Evolutionary conservation across 2,888 invertebrate genomes (phyloP), one percentile per base, ranked within the genome.

Genomic region (Apeira syringaria): DNA sequence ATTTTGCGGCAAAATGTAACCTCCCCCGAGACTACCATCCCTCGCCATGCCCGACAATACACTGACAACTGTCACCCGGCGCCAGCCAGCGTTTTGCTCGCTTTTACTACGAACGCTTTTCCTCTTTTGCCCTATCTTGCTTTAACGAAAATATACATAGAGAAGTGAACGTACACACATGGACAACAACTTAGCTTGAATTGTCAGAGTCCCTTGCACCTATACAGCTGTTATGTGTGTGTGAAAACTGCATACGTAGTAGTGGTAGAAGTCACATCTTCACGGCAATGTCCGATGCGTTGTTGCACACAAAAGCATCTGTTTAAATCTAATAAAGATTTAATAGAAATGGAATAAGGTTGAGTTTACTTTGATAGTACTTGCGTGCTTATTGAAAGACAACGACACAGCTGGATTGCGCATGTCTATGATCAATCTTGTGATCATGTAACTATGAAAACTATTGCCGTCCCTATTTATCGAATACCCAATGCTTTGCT

Each of bases 121-220:
- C 81, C 84, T 79, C 83, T 78, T 79, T 78, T 78, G 66, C 79
- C 76, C 80, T 79, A 80, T 82, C 80, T 82, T 78, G 74, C 81
- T 81, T 77, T 67, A 74, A 74, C 81, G 75, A 79, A 78, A 80
- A 77, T 76, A 74, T 72, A 79, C 73, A 76, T 68, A 78, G 58
- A 73, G 61, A 72, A 61, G 59, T 66, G 59, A 70, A 70, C 65
- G 53, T 69, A 74, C 80, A 82, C 81, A 82, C 74, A 79, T 70
- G 66, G 59, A 76, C 61, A 70, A 68, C 62, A 74, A 75, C 64
- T 75, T 72, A 65, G 66, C 68, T 66, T 51, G 53, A 68, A 56
- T 64, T 44, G 50, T 51, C 50, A 46, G 48, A 55, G 52, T 54
- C 53, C 53, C 41, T 33, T 60, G 46, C 56, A 42, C 46, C 55